phyloP scores from a whole-genome alignment of 1,140 invertebrate species.

The Pentalonia nigronervosa region DNA sequence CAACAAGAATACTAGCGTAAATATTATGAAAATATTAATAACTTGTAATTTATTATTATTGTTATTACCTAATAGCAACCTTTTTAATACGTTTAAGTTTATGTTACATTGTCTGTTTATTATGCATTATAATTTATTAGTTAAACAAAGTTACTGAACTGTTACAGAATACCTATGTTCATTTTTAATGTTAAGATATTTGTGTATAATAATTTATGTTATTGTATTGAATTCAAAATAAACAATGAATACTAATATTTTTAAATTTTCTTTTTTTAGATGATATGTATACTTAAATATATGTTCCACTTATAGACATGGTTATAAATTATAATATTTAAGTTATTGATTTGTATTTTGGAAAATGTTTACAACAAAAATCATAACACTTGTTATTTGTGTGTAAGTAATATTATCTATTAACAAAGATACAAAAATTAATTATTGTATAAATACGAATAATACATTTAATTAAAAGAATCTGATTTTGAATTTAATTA shows the following conservation, averaged over 20 bases:
- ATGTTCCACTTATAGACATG: background rate
- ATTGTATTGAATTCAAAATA: constrained; percentile 18
- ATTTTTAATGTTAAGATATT: constrained; percentile 21
- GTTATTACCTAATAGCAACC: background rate
- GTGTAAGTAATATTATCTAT: too few relatives aligned
- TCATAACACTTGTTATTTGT: background rate
- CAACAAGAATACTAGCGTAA: background rate
- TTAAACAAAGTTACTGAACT: constrained; percentile 24
- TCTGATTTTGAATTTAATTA: background rate
- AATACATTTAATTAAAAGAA: background rate
- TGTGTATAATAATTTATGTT: constrained; percentile 30
- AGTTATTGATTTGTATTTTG: too few relatives aligned
- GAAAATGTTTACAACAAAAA: too few relatives aligned
- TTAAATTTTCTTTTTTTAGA: background rate
- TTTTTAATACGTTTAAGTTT: constrained; percentile 41
- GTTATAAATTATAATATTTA: background rate
- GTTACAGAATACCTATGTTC: background rate
- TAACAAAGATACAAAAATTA: too few relatives aligned
- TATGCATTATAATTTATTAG: constrained; percentile 33
- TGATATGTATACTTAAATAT: background rate
- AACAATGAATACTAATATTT: background rate
- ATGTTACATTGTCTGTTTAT: constrained; percentile 41
- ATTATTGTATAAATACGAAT: too few relatives aligned
- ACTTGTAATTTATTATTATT: constrained; percentile 10
- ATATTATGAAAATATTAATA: background rate